Evolutionary conservation across 2,888 invertebrate genomes (phyloP).

Genomic region (Steinernema scapterisci): DNA sequence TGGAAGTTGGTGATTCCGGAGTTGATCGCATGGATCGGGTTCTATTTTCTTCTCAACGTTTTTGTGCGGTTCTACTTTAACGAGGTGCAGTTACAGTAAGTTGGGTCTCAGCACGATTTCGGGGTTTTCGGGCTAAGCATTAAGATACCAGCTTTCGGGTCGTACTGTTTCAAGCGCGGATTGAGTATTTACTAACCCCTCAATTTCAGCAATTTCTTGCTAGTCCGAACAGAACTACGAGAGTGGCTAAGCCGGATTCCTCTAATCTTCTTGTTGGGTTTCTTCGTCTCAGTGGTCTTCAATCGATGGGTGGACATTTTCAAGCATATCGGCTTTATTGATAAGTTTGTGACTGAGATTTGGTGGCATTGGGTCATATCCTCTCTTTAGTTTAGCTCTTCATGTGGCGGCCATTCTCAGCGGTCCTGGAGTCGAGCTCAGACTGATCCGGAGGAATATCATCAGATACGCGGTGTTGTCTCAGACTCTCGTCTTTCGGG

Average conservation of each 20-base stretch:
- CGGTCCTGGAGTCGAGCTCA: conserved; percentile 36
- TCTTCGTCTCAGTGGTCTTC: conserved; percentile 45
- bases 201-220: conserved; percentile 33
- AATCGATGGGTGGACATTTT: conserved; percentile 46
- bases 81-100: conserved; percentile 37
- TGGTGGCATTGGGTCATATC: background rate
- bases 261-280: conserved; percentile 42
- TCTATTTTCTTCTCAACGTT: conserved; percentile 34
- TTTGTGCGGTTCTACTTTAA: conserved; percentile 32
- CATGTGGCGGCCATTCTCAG: conserved; percentile 16
- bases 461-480: conserved; percentile 40
- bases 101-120: background rate
- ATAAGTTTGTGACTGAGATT: conserved; percentile 34
- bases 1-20: conserved; percentile 44
- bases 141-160: no score
- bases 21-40: conserved; percentile 34
- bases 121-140: no score
- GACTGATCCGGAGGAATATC: conserved; percentile 38
- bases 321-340: conserved; percentile 46
- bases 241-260: conserved; percentile 36
- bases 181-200: no score
- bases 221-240: conserved; percentile 2
- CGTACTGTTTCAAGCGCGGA: no score
- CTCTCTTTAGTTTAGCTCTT: conserved; percentile 41
- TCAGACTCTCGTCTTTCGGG: conserved; percentile 56